Conservation (phyloP, 2,888 invertebrate species). For the Chrysopilus asiliformis region DNA sequence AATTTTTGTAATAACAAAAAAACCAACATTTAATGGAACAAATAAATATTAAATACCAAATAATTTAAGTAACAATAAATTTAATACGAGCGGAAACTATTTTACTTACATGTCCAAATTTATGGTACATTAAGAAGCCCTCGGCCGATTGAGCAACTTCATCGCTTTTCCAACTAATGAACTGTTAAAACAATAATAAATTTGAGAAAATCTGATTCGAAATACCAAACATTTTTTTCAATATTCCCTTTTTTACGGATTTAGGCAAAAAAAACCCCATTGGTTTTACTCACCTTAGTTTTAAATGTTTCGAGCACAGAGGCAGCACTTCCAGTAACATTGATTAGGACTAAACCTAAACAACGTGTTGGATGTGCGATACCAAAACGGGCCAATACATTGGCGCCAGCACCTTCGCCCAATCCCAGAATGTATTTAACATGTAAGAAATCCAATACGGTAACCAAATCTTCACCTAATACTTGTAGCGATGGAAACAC, state of each 20-base stretch:
- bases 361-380: slow-evolving; percentile 65
- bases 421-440: slow-evolving; percentile 72
- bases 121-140: slow-evolving; percentile 76
- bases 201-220: no score
- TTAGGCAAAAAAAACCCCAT: no score
- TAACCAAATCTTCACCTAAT: slow-evolving; percentile 67
- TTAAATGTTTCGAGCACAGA: slow-evolving; percentile 77
- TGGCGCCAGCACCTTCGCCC: slow-evolving; percentile 81
- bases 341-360: slow-evolving; percentile 69
- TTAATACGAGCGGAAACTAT: no score
- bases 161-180: slow-evolving; percentile 71
- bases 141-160: slow-evolving; percentile 79
- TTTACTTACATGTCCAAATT: slow-evolving; percentile 84
- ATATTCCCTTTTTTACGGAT: no score
- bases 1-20: no score
- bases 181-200: no score
- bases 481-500: slow-evolving; percentile 70
- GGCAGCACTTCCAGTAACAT: slow-evolving; percentile 76
- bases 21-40: no score
- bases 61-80: slow-evolving; percentile 2
- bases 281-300: slow-evolving; percentile 53
- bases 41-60: no score
- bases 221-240: no score
- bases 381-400: slow-evolving; percentile 72
- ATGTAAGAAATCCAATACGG: slow-evolving; percentile 68